Evolutionary conservation across 2,797 vertebrate species (phyloP), one percentile per base, ranked within the genome.

Genomic region (Xiphophorus birchmanni): DNA sequence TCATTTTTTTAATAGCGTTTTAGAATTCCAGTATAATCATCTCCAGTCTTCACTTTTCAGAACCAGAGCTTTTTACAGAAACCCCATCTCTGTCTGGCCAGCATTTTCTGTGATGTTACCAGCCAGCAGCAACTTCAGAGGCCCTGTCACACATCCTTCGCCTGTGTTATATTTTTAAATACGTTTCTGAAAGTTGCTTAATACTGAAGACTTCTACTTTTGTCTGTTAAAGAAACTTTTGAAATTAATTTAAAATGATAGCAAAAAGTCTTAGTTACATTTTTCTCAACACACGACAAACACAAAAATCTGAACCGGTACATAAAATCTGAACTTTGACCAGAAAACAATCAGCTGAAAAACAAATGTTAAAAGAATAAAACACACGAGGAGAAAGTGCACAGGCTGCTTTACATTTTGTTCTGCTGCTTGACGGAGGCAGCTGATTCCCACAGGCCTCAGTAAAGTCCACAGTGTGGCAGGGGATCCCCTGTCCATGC

Each of bases 401-500:
- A 45, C 17, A 75, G 74, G 56, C 52, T 37, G 44, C n/a, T 58
- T 83, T 26, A 32, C 40, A 6, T 29, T 77, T 63, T 67, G 74
- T 47, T 73, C 26, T 77, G 17, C 84, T 80, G 83, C 65, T 56
- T 60, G 35, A 79, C 60, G 26, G 80, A 82, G 84, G 83, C 76
- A 87, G 82, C 83, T 78, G 83, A 89, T 80, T 87, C 85, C 83
- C 85, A 88, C 73, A 84, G 80, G 80, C 77, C 63, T 80, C 50
- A 54, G 82, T 73, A 76, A 78, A 86, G 77, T 87, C 88, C 63
- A 10, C 4, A 1, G 56, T 86, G 79, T 83, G 74, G 81, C 2
- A 42, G 82, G 88, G 87, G 92, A 86, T 90, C 76, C 87, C 85
- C 81, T 88, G 81, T 87, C 82, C 82, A 86, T 79, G 82, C 79